A percentile compares a stretch with the other conserved stretches of the same genome.
Evolutionary conservation across 2,113 vertebrate genomes (phyloP).

Genomic region (Thalassoma bifasciatum): DNA sequence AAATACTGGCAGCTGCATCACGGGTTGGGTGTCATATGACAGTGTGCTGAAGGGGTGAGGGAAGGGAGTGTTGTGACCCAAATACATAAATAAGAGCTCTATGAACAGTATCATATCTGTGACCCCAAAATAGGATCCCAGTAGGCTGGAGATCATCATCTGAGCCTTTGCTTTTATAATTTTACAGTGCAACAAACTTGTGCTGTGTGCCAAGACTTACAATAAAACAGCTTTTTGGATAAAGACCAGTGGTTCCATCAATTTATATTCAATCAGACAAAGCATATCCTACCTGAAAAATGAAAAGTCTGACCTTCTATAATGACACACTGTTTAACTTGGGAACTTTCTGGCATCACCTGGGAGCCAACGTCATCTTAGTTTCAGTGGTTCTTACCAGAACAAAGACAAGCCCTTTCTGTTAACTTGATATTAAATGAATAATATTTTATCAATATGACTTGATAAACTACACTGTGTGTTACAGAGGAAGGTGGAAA

Average conservation of each 20-base stretch:
- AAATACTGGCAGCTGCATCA: conserved; percentile 54
- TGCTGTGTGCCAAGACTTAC: background rate
- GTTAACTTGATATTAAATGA: background rate
- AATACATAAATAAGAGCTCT: conserved; percentile 59
- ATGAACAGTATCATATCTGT: conserved; percentile 36
- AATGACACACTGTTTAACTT: too few species aligned
- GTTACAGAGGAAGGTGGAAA: background rate
- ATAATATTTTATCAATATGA: background rate
- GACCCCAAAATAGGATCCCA: conserved; percentile 48
- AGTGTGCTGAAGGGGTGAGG: conserved; percentile 31
- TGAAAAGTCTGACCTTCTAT: too few species aligned
- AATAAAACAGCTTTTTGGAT: background rate
- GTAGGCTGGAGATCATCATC: background rate
- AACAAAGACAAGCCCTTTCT: background rate
- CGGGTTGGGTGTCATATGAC: conserved; percentile 66
- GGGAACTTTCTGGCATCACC: background rate
- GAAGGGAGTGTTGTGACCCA: conserved; percentile 67
- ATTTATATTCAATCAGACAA: background rate
- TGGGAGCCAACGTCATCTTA: background rate
- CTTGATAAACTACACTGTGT: background rate
- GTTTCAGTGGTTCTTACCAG: background rate
- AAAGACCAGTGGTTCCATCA: background rate
- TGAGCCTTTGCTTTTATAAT: conserved; percentile 4
- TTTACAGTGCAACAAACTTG: background rate
- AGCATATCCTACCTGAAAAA: background rate